These are phyloP conservation scores for Scalopus aquaticus DNA, from an alignment of 2,113 vertebrate species.

Conservation along the genomic window DNA sequence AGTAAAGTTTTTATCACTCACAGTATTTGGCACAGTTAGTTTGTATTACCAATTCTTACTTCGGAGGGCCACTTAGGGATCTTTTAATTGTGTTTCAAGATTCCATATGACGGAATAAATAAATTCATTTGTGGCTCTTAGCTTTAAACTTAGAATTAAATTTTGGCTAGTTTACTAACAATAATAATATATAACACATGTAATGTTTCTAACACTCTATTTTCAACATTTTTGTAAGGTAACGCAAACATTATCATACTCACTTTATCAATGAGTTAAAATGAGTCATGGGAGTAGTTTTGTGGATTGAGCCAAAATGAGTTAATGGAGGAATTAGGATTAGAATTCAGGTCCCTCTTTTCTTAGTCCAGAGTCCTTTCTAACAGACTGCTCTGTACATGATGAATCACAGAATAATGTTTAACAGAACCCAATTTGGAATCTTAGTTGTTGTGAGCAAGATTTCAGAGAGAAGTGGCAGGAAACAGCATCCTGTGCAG, in stretches of 20 bases:
- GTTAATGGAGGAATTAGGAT: not conserved
- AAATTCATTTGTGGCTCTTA: conserved; percentile 34
- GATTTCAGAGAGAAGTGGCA: not conserved
- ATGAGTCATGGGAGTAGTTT: not conserved
- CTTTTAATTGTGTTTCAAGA: conserved; percentile 26
- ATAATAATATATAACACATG: conserved; percentile 51
- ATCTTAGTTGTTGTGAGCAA: not conserved
- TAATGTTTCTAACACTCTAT: conserved; percentile 15
- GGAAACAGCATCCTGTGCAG: not conserved
- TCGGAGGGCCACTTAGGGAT: not conserved
- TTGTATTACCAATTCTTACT: conserved; percentile 30
- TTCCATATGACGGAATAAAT: conserved; percentile 27
- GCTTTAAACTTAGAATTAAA: conserved; percentile 65
- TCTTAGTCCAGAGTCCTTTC: not conserved
- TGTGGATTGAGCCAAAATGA: not conserved
- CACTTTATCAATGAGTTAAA: conserved; percentile 55
- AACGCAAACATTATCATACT: not conserved
- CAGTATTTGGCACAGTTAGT: not conserved
- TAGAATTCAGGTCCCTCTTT: not conserved
- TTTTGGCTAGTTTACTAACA: conserved; percentile 50
- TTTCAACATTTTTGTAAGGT: conserved; percentile 42
- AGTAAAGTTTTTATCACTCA: not conserved
- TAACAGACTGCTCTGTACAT: not conserved
- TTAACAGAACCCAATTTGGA: not conserved
- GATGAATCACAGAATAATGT: not conserved